Base-by-base conservation (phyloP, 64 coral and sea anemone species). In the Pachyseris speciosa region DNA sequence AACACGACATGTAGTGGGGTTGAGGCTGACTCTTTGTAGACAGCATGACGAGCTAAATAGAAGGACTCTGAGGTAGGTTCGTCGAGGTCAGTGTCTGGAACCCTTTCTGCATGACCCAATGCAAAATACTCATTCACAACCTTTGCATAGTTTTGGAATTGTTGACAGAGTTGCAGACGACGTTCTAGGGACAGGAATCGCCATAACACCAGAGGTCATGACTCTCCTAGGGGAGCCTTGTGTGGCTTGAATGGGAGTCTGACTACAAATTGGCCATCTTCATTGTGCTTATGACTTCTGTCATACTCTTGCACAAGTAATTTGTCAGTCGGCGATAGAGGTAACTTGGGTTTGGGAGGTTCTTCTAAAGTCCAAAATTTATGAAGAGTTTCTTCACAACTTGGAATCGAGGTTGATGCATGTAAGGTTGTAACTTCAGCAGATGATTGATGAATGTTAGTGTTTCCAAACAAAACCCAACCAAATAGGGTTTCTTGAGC, bases 361-460 rank as follows among this genome's bases (percentile, higher is more conserved):
- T 90, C 37, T 49, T 90, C 63, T 50, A 69, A 34, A 20, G 88
- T 67, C 88, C 88, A 90, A n/a, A n/a, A n/a, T n/a, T n/a, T n/a
- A n/a, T n/a, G n/a, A n/a, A n/a, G n/a, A n/a, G n/a, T n/a, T n/a
- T n/a, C n/a, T n/a, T n/a, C n/a, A n/a, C n/a, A n/a, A n/a, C n/a
- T n/a, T n/a, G n/a, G n/a, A n/a, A n/a, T n/a, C n/a, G n/a, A n/a
- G n/a, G n/a, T n/a, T n/a, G n/a, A n/a, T n/a, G n/a, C n/a, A n/a
- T n/a, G n/a, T 45, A 90, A 7, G 39, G 53, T 80, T 19, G 32
- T 80, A 9, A 50, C 57, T 48, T 63, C 15, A 41, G 25, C 8
- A 17, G 63, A 22, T 1, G 49, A 4, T 7, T 44, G 25, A 19
- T 20, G 3, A 42, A 10, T 24, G 24, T 36, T 80, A 28, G 88